A percentile compares a stretch with the other conserved stretches of the same genome.
These are phyloP conservation scores for Harpagoxenus sublaevis DNA, from an alignment of 2,888 invertebrate genomes.

Conservation along the genomic window DNA sequence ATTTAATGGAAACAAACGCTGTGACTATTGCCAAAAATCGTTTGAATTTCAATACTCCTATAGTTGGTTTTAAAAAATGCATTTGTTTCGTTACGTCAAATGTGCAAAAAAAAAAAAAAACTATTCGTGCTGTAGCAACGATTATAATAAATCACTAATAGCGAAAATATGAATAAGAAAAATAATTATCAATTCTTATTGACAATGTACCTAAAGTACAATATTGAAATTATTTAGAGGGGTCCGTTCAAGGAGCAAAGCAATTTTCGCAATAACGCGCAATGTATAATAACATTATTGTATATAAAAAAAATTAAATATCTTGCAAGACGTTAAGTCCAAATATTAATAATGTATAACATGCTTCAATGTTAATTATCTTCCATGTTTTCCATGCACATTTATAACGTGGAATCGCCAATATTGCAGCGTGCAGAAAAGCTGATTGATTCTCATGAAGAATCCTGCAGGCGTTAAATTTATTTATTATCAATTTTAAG, in stretches of 20 bases:
- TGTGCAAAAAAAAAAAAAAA: not conserved
- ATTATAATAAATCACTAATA: not conserved
- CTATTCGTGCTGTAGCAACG: not conserved
- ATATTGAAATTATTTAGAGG: not conserved
- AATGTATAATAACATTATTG: not conserved
- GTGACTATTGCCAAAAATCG: not conserved
- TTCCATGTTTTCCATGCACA: not conserved
- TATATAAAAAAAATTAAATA: not conserved
- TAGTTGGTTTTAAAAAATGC: not conserved
- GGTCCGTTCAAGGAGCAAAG: not conserved
- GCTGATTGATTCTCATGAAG: not conserved
- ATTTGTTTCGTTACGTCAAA: not conserved
- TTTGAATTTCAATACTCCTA: not conserved
- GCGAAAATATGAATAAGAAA: not conserved
- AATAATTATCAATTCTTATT: not conserved
- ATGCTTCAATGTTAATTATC: not conserved
- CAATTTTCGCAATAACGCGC: not conserved
- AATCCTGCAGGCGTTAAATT: not conserved
- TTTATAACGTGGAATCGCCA: not conserved
- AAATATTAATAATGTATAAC: not conserved
- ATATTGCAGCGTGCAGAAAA: not conserved
- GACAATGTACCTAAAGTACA: too few relatives aligned
- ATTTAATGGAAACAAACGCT: not conserved
- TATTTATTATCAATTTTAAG: not conserved
- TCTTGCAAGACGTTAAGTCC: not conserved